Evolutionary conservation across 2,113 vertebrate species (phyloP), one percentile per base, ranked within the genome.

Genomic region (Cyanoderma ruficeps): DNA sequence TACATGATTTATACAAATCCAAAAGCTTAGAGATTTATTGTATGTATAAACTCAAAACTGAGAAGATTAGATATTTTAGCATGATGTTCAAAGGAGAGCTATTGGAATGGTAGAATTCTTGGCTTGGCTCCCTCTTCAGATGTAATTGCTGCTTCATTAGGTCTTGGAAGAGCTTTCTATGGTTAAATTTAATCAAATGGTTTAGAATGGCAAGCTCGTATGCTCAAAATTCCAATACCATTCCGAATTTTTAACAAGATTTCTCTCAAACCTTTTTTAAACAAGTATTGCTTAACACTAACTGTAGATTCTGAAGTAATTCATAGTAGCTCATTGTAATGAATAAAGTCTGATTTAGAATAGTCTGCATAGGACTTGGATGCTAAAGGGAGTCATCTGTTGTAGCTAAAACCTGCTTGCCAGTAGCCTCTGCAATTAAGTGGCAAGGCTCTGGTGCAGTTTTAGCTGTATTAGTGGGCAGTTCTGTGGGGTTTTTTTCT

Each of bases 101-200:
- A 92, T 94, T 98, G 96, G 97, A 97, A 97, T 96, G 95, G 95
- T 89, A 96, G 91, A 96, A 87, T 96, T 97, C 95, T 98, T 98
- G 98, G 98, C 98, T 96, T 95, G 90, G 95, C 97, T 97, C 97
- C 97, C 96, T 98, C 97, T 98, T 98, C 97, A 98, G 94, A 98
- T 98, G 97, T 98, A 98, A 98, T 98, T 98, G 98, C 98, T 98
- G 98, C 98, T 98, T 98, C 98, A 98, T 98, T 98, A 98, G 97
- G 95, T 97, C 96, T 98, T 98, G 98, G 98, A 98, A 98, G 96
- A 97, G 96, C 97, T 98, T 98, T 97, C 98, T 97, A 97, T 98
- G 97, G 98, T 98, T 98, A 98, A 98, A 98, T 98, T 98, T 98
- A 98, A 98, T 98, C 98, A 98, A 98, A 98, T 97, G 97, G 97